Evolutionary conservation across 2,888 invertebrate genomes (phyloP), one percentile per base, ranked within the genome.

Genomic region (Diloba caeruleocephala): DNA sequence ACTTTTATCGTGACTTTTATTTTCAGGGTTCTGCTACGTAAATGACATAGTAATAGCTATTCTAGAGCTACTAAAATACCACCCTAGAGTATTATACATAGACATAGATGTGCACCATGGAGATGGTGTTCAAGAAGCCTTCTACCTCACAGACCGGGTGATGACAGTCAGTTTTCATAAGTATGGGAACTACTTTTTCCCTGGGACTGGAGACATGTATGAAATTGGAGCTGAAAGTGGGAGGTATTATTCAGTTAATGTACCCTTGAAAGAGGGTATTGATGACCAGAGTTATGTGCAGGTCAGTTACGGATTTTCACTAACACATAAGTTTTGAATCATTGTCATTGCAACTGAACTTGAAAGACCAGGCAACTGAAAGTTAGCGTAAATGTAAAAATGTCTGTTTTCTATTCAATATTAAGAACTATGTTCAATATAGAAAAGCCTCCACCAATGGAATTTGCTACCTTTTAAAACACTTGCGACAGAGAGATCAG

Each of bases 111-210:
- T 99, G 0, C 99, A 99, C 87, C 99, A 99, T 73, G 98, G 97
- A 0, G 98, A 98, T 79, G 98, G 98, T 0, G 99, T 99, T 0
- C 99, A 99, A 87, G 99, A 99, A 89, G 99, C 99, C 0, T 99
- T 99, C 89, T 99, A 99, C 85, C 92, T 99, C 3, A 99, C 99
- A 0, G 99, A 99, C 84, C 71, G 99, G 56, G 99, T 99, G 0
- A 99, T 99, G 99, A 99, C 99, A 0, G 99, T 99, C 0, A 99
- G 99, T 34, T 99, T 99, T 87, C 99, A 99, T 83, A 99, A 99
- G 90, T 99, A 99, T 82, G 99, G 99, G 1, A 98, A 98, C 80
- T 98, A 97, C 79, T 99, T 99, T 87, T 99, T 99, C 83, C 99
- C 99, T 0, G 99, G 99, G 0, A 99, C 99, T 0, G 99, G 99